These are phyloP conservation scores for Synergus japonicus DNA, from an alignment of 2,888 invertebrate species.

Conservation along the genomic window DNA sequence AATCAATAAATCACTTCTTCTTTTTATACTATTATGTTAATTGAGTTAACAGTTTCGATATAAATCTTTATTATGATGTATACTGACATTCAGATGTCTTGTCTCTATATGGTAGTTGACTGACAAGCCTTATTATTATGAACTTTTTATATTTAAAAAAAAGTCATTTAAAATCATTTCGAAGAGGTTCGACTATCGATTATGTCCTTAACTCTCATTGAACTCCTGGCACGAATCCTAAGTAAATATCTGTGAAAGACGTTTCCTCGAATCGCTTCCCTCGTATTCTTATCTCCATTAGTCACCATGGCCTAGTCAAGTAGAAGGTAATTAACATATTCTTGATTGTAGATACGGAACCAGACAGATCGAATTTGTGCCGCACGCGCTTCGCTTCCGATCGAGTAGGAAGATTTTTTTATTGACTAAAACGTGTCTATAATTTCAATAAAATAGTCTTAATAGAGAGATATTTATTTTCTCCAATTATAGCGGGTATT, in stretches of 20 bases:
- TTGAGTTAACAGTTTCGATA: neutral
- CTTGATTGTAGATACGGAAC: conserved; percentile 27
- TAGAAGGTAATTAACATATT: conserved; percentile 38
- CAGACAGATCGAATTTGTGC: conserved; percentile 1
- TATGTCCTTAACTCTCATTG: neutral
- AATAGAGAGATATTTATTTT: neutral
- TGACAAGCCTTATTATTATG: neutral
- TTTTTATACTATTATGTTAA: neutral
- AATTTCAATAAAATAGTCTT: too few species aligned
- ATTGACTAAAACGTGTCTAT: neutral
- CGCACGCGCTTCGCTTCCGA: conserved; percentile 15
- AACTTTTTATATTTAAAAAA: neutral
- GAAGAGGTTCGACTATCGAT: neutral
- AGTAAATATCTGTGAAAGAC: conserved; percentile 29
- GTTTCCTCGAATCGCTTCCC: conserved; percentile 10
- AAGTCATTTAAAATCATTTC: neutral
- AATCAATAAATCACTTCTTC: neutral
- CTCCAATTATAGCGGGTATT: neutral
- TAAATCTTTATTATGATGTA: neutral
- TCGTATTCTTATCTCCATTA: conserved; percentile 31
- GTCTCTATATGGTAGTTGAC: neutral
- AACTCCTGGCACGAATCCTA: conserved; percentile 30
- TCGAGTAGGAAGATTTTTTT: neutral
- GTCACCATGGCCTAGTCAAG: conserved; percentile 26
- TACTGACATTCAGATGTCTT: conserved; percentile 4